A percentile compares a stretch with the other conserved stretches of the same genome.
Evolutionary conservation across 2,113 vertebrate genomes (phyloP).

Genomic region (Cinclus mexicanus): DNA sequence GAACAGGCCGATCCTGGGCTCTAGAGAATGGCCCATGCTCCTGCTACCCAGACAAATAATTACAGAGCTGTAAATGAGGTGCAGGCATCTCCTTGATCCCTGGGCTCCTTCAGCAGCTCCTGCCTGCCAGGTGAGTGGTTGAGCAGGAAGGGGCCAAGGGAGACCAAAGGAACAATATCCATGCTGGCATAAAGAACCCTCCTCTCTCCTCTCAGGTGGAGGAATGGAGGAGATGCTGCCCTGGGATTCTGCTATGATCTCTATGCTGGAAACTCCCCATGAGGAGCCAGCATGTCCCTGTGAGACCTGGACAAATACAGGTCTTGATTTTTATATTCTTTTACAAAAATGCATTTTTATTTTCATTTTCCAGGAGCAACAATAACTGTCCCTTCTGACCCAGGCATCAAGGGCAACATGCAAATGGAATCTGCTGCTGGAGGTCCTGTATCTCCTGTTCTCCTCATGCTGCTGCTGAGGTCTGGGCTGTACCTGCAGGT

Average conservation of each 20-base stretch:
- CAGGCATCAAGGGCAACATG: not conserved
- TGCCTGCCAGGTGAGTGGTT: not conserved
- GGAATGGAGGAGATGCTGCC: not conserved
- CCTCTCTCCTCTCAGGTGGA: not conserved
- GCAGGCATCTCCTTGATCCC: not conserved
- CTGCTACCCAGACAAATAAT: conserved; percentile 24
- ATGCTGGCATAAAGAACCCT: accelerated
- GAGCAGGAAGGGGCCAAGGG: not conserved
- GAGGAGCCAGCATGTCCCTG: not conserved
- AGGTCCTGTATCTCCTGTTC: not conserved
- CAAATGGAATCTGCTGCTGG: not conserved
- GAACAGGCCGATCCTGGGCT: not conserved
- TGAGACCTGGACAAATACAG: no score
- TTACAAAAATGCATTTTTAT: not conserved
- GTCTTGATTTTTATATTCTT: not conserved
- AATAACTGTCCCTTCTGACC: not conserved
- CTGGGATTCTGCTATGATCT: not conserved
- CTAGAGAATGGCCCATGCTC: not conserved
- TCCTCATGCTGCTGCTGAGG: not conserved
- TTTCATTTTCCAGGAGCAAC: not conserved
- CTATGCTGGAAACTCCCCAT: not conserved
- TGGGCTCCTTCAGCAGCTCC: not conserved
- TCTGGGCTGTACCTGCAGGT: not conserved
- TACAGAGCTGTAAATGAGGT: not conserved
- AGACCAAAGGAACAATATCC: not conserved